A percentile compares a stretch with the other conserved stretches of the same genome.
Conservation (phyloP, 2,888 invertebrate species). For the Rhamphomyia laevipes region DNA sequence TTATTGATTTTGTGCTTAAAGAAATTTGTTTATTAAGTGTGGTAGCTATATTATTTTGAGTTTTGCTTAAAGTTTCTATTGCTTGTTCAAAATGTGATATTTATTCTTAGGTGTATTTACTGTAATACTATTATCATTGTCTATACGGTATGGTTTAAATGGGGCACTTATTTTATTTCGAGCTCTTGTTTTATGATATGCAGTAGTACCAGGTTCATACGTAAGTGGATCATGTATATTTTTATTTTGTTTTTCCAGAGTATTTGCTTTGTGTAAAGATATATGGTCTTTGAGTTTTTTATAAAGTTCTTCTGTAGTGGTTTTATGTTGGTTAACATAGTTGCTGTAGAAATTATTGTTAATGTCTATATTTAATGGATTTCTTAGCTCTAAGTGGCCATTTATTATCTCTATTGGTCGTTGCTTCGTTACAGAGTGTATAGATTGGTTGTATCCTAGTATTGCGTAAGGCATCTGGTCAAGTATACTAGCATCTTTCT, state of each 20-base stretch:
- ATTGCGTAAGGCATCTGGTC: too few relatives aligned
- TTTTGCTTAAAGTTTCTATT: neutral
- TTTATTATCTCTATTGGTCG: too few relatives aligned
- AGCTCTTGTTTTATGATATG: constrained; percentile 6
- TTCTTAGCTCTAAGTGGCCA: too few relatives aligned
- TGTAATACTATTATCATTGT: constrained; percentile 3
- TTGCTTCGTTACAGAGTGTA: too few relatives aligned
- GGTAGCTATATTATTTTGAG: neutral
- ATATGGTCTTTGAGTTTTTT: too few relatives aligned
- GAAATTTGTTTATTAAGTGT: neutral
- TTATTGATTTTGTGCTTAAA: neutral
- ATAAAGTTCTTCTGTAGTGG: too few relatives aligned
- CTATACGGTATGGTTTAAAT: constrained; percentile 3
- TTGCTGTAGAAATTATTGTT: too few relatives aligned
- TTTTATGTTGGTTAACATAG: too few relatives aligned
- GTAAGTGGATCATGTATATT: constrained; percentile 2
- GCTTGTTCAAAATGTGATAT: too few relatives aligned
- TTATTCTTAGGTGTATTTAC: neutral
- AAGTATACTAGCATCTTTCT: neutral
- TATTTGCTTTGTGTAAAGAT: neutral
- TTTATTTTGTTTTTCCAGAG: constrained; percentile 6
- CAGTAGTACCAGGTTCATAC: constrained; percentile 1
- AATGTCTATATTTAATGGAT: too few relatives aligned
- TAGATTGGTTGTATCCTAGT: too few relatives aligned
- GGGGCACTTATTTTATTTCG: constrained; percentile 4